A percentile compares a stretch with the other conserved stretches of the same genome.
These are phyloP conservation scores for Lutjanus erythropterus DNA, from an alignment of 2,113 vertebrate genomes.

Conservation along the genomic window DNA sequence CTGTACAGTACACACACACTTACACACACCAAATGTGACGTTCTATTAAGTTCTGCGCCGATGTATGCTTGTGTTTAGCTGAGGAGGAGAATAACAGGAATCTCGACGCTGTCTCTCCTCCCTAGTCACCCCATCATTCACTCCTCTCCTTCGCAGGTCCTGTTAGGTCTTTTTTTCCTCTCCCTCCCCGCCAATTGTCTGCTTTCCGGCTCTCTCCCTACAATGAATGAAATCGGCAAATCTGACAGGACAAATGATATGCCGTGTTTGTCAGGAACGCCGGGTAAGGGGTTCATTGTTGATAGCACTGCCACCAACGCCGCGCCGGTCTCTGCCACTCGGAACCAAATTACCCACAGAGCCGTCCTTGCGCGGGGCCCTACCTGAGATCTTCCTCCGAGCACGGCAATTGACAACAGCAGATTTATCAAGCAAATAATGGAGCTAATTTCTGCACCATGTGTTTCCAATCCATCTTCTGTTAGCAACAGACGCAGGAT, in stretches of 20 bases:
- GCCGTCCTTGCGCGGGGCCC: background rate
- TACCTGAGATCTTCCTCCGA: conserved; percentile 58
- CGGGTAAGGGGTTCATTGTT: conserved; percentile 46
- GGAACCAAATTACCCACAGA: conserved; percentile 46
- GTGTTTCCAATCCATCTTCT: conserved; percentile 73
- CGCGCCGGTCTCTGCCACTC: background rate
- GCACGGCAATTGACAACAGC: conserved; percentile 43
- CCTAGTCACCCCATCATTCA: conserved; percentile 80
- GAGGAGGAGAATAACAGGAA: conserved; percentile 65
- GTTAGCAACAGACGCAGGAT: conserved; percentile 34
- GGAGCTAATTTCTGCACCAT: conserved; percentile 67
- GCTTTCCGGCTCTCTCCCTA: conserved; percentile 60
- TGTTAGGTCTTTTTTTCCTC: conserved; percentile 48
- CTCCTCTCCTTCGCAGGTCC: conserved; percentile 58
- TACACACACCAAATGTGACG: conserved; percentile 36
- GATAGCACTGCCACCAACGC: conserved; percentile 50
- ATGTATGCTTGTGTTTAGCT: conserved; percentile 68
- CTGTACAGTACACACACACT: conserved; percentile 29
- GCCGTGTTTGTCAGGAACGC: conserved; percentile 63
- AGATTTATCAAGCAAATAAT: conserved; percentile 76
- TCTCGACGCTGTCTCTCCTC: conserved; percentile 72
- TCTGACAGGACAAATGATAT: conserved; percentile 82
- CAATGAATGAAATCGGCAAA: conserved; percentile 79
- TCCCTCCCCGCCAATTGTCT: conserved; percentile 67
- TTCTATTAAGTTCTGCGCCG: conserved; percentile 74